phyloP scores from a whole-genome alignment of 2,113 vertebrate genomes.

The Leptosomus discolor region DNA sequence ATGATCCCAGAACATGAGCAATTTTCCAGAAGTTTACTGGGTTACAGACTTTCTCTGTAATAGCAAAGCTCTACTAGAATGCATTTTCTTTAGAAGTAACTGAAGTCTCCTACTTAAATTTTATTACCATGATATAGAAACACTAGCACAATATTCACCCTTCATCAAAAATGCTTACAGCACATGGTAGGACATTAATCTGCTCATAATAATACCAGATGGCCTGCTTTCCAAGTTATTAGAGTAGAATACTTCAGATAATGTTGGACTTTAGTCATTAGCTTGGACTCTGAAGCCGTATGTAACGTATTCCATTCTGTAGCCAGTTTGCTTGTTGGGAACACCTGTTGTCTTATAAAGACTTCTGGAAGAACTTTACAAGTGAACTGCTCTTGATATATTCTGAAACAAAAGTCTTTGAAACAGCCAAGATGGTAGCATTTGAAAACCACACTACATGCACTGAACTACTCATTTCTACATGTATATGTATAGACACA shows the following conservation, averaged over 20 bases:
- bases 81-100: background rate
- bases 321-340: background rate
- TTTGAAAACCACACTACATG: slow-evolving; percentile 31
- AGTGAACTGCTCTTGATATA: background rate
- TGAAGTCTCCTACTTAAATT: background rate
- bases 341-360: slow-evolving; percentile 4
- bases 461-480: background rate
- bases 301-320: background rate
- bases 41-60: background rate
- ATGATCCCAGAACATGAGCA: background rate
- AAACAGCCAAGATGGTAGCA: slow-evolving; percentile 57
- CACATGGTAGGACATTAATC: background rate
- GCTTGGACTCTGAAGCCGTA: background rate
- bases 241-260: slow-evolving; percentile 8
- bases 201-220: background rate
- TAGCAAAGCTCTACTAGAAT: background rate
- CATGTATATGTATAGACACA: rapidly evolving
- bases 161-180: background rate
- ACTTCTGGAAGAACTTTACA: background rate
- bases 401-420: slow-evolving; percentile 57
- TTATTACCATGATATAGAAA: background rate
- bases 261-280: background rate
- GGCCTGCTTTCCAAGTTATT: background rate
- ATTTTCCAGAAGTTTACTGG: background rate
- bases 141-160: background rate